Evolutionary conservation across 2,113 vertebrate species (phyloP), one percentile per base, ranked within the genome.

Genomic region (Archilochus colubris): DNA sequence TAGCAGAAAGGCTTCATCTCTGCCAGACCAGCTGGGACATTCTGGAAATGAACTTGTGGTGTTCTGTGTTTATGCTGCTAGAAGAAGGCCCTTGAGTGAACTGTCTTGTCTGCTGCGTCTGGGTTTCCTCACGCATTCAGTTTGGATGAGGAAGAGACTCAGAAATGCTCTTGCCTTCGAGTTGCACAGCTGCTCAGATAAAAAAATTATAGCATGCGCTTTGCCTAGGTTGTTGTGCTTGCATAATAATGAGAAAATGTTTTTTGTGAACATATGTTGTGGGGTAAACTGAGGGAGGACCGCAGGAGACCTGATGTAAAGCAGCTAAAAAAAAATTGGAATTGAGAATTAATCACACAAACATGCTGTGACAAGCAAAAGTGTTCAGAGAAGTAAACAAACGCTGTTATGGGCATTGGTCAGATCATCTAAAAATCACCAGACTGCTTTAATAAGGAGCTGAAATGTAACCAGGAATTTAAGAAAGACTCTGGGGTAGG

Each of bases 331-430:
- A 38, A 80, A 90, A 81, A 62, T 23, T 40, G 8, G 38, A 74
- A 22, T 67, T 83, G 63, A 74, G 73, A 90, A 62, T 93, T 91
- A 82, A 80, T 83, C 27, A 21, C 14, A 14, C 18, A 63, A 94
- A 78, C 6, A 18, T 83, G 86, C 88, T 93, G 61, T 59, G 73
- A 28, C 31, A 86, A 63, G 55, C 59, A 86, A 70, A 93, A 94
- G 55, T 22, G 25, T 83, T 89, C 58, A 53, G 79, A 88, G 86
- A 91, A 90, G 80, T 94, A 66, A 88, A 96, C 62, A 93, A 80
- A 93, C 84, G 38, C 62, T 84, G 23, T 79, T 90, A 86, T 8
- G 44, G 51, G 36, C 63, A 59, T 79, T 15, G 14, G 61, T 59
- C 84, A 82, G 36, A 33, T 84, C 36, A 28, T 95, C 40, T 75